A percentile compares a stretch with the other conserved stretches of the same genome.
phyloP scores from a whole-genome alignment of 1,140 invertebrate genomes.

The Halyomorpha halys region DNA sequence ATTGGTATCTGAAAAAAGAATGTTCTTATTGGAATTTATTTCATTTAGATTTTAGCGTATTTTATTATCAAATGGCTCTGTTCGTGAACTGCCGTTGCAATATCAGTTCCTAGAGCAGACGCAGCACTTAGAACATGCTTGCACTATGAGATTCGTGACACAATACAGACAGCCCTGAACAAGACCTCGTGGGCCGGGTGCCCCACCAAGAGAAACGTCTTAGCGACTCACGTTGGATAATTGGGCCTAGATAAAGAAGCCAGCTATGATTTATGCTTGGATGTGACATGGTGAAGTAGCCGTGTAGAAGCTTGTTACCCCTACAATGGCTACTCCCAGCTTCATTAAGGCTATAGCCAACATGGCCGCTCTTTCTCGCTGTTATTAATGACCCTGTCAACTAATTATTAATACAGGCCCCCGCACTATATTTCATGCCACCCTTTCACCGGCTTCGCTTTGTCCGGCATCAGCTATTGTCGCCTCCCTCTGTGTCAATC shows the following conservation, averaged over 20 bases:
- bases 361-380: slow-evolving; percentile 8
- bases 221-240: no score
- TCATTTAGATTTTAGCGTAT: no score
- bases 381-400: slow-evolving; percentile 16
- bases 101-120: no score
- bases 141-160: no score
- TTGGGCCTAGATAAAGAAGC: no score
- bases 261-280: slow-evolving; percentile 7
- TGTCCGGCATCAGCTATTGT: slow-evolving; percentile 3
- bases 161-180: no score
- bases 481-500: not conserved
- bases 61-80: no score
- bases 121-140: no score
- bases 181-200: not conserved
- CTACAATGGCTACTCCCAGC: not conserved
- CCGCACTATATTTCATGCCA: slow-evolving; percentile 13
- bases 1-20: no score
- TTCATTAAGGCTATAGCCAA: slow-evolving; percentile 13
- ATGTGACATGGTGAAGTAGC: slow-evolving; percentile 14
- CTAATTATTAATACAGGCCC: slow-evolving; percentile 17
- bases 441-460: slow-evolving; percentile 8
- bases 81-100: no score
- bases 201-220: no score
- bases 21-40: no score
- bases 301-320: slow-evolving; percentile 10